Percentiles rank a stretch among this genome's conserved stretches.
These are phyloP conservation scores for Atherinomorus stipes DNA, from an alignment of 2,113 vertebrate genomes.

Conservation along the genomic window DNA sequence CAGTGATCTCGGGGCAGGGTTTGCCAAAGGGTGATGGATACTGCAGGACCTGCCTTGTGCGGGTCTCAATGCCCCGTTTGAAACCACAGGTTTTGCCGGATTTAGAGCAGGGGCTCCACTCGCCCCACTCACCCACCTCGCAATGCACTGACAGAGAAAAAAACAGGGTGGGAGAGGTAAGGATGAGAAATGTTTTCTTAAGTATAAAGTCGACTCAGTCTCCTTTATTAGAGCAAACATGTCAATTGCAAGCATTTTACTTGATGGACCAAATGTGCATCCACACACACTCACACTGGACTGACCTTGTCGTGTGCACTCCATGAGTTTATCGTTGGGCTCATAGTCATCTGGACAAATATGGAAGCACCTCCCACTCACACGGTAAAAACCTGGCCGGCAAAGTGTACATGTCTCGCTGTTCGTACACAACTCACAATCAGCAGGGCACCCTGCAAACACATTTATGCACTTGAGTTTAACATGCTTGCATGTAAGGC, in stretches of 20 bases:
- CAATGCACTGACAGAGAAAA: conserved; percentile 89
- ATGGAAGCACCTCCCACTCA: conserved; percentile 92
- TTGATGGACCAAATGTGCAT: background rate
- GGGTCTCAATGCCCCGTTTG: conserved; percentile 92
- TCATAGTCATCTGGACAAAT: conserved; percentile 93
- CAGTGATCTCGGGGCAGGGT: conserved; percentile 88
- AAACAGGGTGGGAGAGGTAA: background rate
- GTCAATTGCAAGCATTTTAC: background rate
- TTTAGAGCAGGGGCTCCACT: conserved; percentile 92
- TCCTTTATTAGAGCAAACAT: background rate
- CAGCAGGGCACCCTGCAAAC: conserved; percentile 91
- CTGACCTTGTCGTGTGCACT: conserved; percentile 90
- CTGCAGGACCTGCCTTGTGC: conserved; percentile 88
- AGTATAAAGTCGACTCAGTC: background rate
- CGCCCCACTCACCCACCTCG: conserved; percentile 91
- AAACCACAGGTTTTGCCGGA: conserved; percentile 93
- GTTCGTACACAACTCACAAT: conserved; percentile 94
- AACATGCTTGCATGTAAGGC: conserved; percentile 9
- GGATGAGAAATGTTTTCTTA: background rate
- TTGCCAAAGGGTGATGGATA: conserved; percentile 88
- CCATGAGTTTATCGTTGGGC: conserved; percentile 92
- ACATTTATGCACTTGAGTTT: conserved; percentile 42
- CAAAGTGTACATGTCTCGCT: conserved; percentile 94
- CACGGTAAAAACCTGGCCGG: conserved; percentile 91
- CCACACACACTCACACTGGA: conserved; percentile 10